Conservation (phyloP, 2,797 vertebrate genomes). For the Microcaecilia unicolor region DNA sequence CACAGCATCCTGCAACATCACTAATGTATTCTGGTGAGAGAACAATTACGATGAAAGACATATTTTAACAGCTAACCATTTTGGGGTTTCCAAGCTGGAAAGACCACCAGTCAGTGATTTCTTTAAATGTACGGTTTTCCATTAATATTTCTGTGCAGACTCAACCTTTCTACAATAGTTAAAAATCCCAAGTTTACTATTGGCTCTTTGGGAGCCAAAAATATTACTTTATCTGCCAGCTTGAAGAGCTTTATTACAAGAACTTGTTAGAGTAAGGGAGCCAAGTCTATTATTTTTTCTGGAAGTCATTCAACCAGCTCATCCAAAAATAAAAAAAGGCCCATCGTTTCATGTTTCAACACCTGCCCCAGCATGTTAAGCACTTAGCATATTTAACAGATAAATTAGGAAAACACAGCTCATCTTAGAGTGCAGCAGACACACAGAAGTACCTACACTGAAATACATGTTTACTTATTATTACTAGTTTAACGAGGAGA, state of each 20-base stretch:
- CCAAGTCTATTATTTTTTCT: constrained; percentile 62
- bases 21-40: constrained; percentile 26
- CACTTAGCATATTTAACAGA: constrained; percentile 26
- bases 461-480: too few relatives aligned
- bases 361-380: too few relatives aligned
- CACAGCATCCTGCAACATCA: constrained; percentile 16
- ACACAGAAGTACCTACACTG: too few relatives aligned
- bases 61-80: background rate
- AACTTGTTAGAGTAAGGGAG: constrained; percentile 44
- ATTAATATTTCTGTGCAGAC: too few relatives aligned
- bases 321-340: constrained; percentile 47
- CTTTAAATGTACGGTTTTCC: background rate
- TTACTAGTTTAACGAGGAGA: too few relatives aligned
- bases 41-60: constrained; percentile 2
- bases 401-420: constrained; percentile 6
- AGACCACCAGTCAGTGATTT: too few relatives aligned
- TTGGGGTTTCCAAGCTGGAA: background rate
- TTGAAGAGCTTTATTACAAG: constrained; percentile 54
- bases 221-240: constrained; percentile 44
- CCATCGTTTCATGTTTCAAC: constrained; percentile 47
- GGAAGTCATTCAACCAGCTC: constrained; percentile 49
- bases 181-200: constrained; percentile 31
- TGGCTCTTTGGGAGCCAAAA: constrained; percentile 27
- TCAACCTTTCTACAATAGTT: background rate
- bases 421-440: too few relatives aligned